Evolutionary conservation across 2,888 invertebrate species (phyloP), one percentile per base, ranked within the genome.

Genomic region (Macaria liturata): DNA sequence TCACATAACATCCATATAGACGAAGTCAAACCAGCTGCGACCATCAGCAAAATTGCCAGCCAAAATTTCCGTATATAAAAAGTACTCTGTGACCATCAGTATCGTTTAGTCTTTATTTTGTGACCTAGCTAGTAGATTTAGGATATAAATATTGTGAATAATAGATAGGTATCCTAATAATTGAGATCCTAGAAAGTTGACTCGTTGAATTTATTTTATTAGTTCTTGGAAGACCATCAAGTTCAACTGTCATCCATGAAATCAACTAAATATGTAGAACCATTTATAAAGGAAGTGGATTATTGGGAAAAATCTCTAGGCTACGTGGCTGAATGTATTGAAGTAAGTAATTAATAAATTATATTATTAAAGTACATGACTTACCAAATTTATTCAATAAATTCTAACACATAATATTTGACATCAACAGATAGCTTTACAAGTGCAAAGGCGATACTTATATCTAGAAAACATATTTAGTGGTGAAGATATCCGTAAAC

Each of bases 401-500:
- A 37, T 2, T 7, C 34, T 37, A 37, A 37, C 7, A 37, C 34
- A 37, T 37, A 37, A 37, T 7, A 37, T 2, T 37, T 37, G 34
- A 37, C 20, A 20, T 37, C 7, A 7, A 8, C 42, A 92, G 88
- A 93, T 93, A 74, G 93, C 95, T 30, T 88, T 97, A n/a, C 93
- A 93, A 74, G 97, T 97, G 0, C 98, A 98, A 86, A 92, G 96
- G 32, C 95, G 96, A 65, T 98, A 97, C 93, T 88, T 97, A 63
- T 97, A 98, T 81, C 90, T 98, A 47, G 97, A 97, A 93, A 97
- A 95, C 78, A 97, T 98, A 78, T 97, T 98, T 86, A 91, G 93
- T 64, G 97, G 97, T 0, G 97, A 97, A 83, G 97, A 98, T 79
- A 97, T 98, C 58, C 92, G 96, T 60, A 96, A 95, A 70, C 97